Evolutionary conservation across 2,888 invertebrate species (phyloP).

Genomic region (Cheilosia vulpina): DNA sequence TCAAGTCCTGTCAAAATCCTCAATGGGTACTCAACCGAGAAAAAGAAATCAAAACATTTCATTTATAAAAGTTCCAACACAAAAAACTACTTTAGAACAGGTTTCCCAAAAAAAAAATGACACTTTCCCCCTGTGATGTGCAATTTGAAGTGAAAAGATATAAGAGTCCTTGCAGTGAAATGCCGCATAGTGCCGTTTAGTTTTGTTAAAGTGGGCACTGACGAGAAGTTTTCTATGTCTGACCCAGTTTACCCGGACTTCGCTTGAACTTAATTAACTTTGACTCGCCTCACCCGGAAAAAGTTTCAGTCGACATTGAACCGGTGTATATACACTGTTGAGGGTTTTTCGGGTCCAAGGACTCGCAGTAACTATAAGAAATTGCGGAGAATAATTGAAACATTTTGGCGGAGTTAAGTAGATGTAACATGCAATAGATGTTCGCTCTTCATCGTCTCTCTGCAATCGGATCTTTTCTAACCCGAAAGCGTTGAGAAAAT

Average conservation of each 20-base stretch:
- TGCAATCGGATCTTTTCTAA: slow-evolving; percentile 8
- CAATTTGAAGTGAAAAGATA: slow-evolving; percentile 41
- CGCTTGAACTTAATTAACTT: slow-evolving; percentile 58
- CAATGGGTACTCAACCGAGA: too few relatives aligned
- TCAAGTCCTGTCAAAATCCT: not conserved
- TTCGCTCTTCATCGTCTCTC: not conserved
- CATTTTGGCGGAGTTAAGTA: slow-evolving; percentile 45
- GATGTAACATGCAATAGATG: slow-evolving; percentile 26
- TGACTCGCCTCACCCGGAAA: slow-evolving; percentile 25
- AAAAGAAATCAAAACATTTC: slow-evolving; percentile 21
- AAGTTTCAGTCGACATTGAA: slow-evolving; percentile 40
- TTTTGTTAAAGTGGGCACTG: not conserved
- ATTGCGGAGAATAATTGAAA: slow-evolving; percentile 51
- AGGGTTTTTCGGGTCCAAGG: not conserved
- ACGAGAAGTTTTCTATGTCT: slow-evolving; percentile 37
- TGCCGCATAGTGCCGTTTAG: slow-evolving; percentile 28
- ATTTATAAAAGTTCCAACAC: slow-evolving; percentile 24
- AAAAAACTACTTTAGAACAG: slow-evolving; percentile 29
- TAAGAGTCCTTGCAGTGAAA: slow-evolving; percentile 30
- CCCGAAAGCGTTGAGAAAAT: not conserved
- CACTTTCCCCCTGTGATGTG: slow-evolving; percentile 25
- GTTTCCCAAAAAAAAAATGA: not conserved
- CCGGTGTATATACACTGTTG: not conserved
- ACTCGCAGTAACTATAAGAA: slow-evolving; percentile 5
- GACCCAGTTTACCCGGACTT: slow-evolving; percentile 54